A percentile compares a stretch with the other conserved stretches of the same genome.
phyloP scores from a whole-genome alignment of 92 coral and sea anemone species.

The Meandrina meandrites region DNA sequence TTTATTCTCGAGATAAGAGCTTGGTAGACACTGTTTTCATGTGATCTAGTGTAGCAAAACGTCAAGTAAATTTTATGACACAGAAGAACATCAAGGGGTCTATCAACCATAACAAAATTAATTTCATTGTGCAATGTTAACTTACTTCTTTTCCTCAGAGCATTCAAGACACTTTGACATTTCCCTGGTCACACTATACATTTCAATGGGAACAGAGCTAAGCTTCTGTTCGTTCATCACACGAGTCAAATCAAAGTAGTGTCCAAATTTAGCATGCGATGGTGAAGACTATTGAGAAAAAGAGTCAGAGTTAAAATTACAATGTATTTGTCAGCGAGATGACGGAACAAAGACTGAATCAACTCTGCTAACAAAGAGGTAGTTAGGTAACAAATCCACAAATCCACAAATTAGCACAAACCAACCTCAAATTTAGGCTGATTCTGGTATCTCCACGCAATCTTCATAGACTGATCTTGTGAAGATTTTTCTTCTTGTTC shows the following conservation, averaged over 20 bases:
- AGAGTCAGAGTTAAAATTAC: no score
- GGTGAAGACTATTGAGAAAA: constrained; percentile 55
- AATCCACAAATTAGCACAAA: neutral
- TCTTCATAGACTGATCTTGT: constrained; percentile 75
- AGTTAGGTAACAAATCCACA: no score
- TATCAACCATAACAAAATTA: no score
- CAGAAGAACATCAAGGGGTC: neutral
- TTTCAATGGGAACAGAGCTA: constrained; percentile 43
- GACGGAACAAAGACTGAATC: no score
- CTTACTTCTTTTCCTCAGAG: constrained; percentile 1
- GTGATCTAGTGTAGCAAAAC: neutral
- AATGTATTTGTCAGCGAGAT: no score
- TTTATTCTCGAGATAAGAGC: constrained; percentile 63
- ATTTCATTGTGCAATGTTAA: neutral
- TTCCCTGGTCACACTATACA: constrained; percentile 62
- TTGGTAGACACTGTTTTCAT: constrained; percentile 52
- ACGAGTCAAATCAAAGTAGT: constrained; percentile 87
- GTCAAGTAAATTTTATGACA: neutral
- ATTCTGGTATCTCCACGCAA: constrained; percentile 97
- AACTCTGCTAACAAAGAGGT: no score
- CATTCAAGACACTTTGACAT: constrained; percentile 35
- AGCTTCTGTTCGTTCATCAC: constrained; percentile 75
- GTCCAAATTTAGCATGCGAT: constrained; percentile 79
- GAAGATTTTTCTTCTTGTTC: constrained; percentile 12
- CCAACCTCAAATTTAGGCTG: constrained; percentile 80